A percentile compares a stretch with the other conserved stretches of the same genome.
These are phyloP conservation scores for Noctua janthina DNA, from an alignment of 2,888 invertebrate genomes.

Conservation along the genomic window DNA sequence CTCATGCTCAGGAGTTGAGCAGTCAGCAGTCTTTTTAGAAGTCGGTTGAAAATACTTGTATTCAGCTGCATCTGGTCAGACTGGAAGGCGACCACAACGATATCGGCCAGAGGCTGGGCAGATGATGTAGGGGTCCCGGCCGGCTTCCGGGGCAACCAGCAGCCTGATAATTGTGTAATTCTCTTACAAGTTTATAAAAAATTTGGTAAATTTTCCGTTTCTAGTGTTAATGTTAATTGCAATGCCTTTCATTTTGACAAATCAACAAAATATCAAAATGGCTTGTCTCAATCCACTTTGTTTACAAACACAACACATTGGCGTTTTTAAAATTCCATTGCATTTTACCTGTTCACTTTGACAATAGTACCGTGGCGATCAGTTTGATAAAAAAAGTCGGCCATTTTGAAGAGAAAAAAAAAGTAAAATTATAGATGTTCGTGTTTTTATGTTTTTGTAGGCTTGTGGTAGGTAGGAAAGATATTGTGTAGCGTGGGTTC, in stretches of 20 bases:
- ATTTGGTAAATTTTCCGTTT: no score
- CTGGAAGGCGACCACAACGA: neutral
- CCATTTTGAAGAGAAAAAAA: conserved; percentile 31
- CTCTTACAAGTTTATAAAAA: neutral
- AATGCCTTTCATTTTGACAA: neutral
- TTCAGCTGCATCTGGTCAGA: neutral
- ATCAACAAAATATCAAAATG: neutral
- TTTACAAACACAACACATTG: conserved; percentile 36
- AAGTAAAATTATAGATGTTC: conserved; percentile 15
- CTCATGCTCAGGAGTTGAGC: no score
- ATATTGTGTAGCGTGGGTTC: conserved; percentile 45
- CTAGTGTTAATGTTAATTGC: neutral
- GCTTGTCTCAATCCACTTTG: neutral
- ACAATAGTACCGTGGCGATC: conserved; percentile 7
- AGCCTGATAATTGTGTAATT: neutral
- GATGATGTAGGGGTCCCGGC: neutral
- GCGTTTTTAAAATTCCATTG: neutral
- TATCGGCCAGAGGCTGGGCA: neutral
- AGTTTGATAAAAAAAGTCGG: neutral
- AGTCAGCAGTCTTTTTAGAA: no score
- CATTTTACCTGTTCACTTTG: conserved; percentile 42
- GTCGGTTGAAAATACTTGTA: neutral
- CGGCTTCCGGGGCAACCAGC: neutral
- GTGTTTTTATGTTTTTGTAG: conserved; percentile 23
- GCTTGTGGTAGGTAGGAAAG: conserved; percentile 35